Evolutionary conservation across 2,888 invertebrate species (phyloP), one percentile per base, ranked within the genome.

Genomic region (Meteorus cinctellus): DNA sequence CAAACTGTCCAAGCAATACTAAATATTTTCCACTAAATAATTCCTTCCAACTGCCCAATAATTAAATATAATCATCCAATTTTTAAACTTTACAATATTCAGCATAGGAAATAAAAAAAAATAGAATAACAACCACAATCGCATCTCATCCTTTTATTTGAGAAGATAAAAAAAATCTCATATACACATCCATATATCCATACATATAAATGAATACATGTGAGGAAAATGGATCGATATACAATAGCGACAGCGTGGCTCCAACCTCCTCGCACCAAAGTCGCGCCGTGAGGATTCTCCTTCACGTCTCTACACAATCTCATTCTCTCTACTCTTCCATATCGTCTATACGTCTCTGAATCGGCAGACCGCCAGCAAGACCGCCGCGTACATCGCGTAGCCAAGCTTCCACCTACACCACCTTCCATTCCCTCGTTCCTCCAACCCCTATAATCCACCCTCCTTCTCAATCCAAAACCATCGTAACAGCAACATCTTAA

Each of bases 201-300:
- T 65, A 34, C 4, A 48, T n/a, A 48, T 16, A 34, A 19, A 36
- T 1, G 19, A 19, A 31, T n/a, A 19, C 8, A 27, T 29, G 27
- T 19, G 14, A 62, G n/a, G 27, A 45, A 29, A 29, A 51, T 48
- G 59, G 69, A 69, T 69, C 69, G 69, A 69, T 69, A 59, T 69
- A 81, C 82, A 81, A 83, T 82, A 83, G 86, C 86, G 87, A 87
- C 87, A 87, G 82, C 83, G 86, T 84, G 87, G 87, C 88, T 87
- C 86, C 87, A 86, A 86, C 71, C 14, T 77, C 71, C 67, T 27
- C 41, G 41, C 51, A 48, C 67, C 48, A 29, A 41, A 29, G 41
- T 68, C 51, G 29, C 24, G 27, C 14, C 6, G 48, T 29, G 67
- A 19, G 19, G 4, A 55, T 55, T 19, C 19, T 55, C 55, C 55